These are phyloP conservation scores for Gisinianus flammeolus DNA, from an alignment of 2,888 invertebrate species.

Conservation along the genomic window DNA sequence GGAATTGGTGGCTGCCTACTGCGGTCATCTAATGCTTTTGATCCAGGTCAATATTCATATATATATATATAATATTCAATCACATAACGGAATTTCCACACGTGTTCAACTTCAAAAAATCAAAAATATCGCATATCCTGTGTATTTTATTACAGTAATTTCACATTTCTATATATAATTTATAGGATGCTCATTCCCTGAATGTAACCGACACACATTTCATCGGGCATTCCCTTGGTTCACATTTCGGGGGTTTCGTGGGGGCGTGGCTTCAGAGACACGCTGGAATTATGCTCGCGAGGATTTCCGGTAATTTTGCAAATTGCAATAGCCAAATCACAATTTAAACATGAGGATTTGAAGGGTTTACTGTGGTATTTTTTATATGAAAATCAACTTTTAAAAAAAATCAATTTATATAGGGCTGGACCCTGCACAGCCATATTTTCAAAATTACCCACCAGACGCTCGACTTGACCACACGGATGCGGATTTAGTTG, in stretches of 20 bases:
- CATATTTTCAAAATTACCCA: conserved; percentile 60
- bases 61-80: background rate
- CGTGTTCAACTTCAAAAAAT: too few species aligned
- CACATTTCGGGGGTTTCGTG: conserved; percentile 84
- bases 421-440: conserved; percentile 62
- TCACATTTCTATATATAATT: conserved; percentile 20
- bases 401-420: background rate
- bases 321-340: conserved; percentile 37
- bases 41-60: conserved; percentile 61
- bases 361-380: background rate
- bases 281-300: conserved; percentile 73
- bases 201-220: conserved; percentile 72
- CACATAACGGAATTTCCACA: too few species aligned
- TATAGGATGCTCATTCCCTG: conserved; percentile 65
- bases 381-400: background rate
- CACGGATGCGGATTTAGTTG: conserved; percentile 60
- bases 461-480: conserved; percentile 60
- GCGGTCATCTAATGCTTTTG: conserved; percentile 71
- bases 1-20: conserved; percentile 81
- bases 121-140: background rate
- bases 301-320: conserved; percentile 82
- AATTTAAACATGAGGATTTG: background rate
- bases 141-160: background rate
- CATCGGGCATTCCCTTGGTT: conserved; percentile 71
- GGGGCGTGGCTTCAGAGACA: conserved; percentile 73